These are phyloP conservation scores for Stomorhina lunata DNA, from an alignment of 2,888 invertebrate species.

Conservation along the genomic window DNA sequence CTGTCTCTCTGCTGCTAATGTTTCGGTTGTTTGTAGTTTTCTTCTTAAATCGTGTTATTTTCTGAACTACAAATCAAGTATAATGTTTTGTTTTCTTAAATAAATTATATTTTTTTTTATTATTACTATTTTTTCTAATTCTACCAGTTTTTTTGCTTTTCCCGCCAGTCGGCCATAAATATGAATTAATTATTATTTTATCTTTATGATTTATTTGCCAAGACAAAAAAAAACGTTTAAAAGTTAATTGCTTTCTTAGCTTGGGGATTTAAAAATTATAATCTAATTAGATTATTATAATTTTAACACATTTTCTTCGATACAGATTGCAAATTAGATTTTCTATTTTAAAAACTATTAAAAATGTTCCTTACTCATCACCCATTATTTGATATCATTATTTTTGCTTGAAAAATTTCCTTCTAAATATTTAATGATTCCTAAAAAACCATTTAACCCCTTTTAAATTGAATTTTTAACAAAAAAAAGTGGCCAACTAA, in stretches of 20 bases:
- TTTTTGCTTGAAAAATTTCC: not conserved
- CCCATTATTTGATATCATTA: not conserved
- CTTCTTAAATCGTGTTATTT: slow-evolving; percentile 31
- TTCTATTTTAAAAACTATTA: not conserved
- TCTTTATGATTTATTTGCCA: slow-evolving; percentile 20
- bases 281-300: too few relatives aligned
- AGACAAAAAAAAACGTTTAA: not conserved
- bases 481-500: not conserved
- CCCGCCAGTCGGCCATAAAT: slow-evolving; percentile 26
- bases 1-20: slow-evolving; percentile 8
- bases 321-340: too few relatives aligned
- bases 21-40: slow-evolving; percentile 6
- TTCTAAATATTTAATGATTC: not conserved
- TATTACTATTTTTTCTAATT: slow-evolving; percentile 3
- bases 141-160: not conserved
- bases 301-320: too few relatives aligned
- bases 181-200: slow-evolving; percentile 32
- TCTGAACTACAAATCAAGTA: slow-evolving; percentile 54
- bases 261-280: too few relatives aligned
- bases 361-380: not conserved
- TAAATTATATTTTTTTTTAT: slow-evolving; percentile 33
- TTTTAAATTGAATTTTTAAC: slow-evolving; percentile 22
- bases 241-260: not conserved
- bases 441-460: slow-evolving; percentile 23
- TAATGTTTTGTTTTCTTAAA: slow-evolving; percentile 23